A percentile compares a stretch with the other conserved stretches of the same genome.
Evolutionary conservation across 2,888 invertebrate species (phyloP).

Genomic region (Thereva unica): DNA sequence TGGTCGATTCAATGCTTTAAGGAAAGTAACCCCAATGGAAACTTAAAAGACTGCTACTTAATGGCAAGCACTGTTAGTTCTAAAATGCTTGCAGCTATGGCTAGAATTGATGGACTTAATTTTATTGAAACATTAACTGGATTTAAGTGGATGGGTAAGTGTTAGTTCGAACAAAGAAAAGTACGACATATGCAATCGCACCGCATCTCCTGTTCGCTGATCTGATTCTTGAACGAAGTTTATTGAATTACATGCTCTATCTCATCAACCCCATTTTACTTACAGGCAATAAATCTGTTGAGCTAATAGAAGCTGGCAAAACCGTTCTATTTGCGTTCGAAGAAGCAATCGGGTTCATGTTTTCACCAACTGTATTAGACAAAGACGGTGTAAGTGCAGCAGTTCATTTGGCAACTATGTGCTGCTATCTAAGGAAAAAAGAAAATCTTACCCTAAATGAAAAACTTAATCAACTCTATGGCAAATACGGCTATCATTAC

Average conservation of each 20-base stretch:
- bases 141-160: conserved; percentile 97
- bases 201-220: too few relatives aligned
- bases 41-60: conserved; percentile 73
- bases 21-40: conserved; percentile 58
- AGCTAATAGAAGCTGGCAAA: conserved; percentile 73
- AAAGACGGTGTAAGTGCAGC: conserved; percentile 97
- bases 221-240: too few relatives aligned
- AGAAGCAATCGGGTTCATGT: conserved; percentile 99
- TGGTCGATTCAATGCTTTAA: conserved; percentile 76
- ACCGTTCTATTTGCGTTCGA: conserved; percentile 92
- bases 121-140: conserved; percentile 92
- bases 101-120: conserved; percentile 75
- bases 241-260: too few relatives aligned
- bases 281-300: conserved; percentile 73
- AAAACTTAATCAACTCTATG: conserved; percentile 77
- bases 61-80: conserved; percentile 95
- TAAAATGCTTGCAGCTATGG: conserved; percentile 85
- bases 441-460: conserved; percentile 63
- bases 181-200: background rate
- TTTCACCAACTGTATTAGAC: conserved; percentile 83
- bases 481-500: conserved; percentile 86
- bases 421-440: conserved; percentile 68
- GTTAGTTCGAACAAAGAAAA: background rate
- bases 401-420: conserved; percentile 75
- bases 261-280: conserved; percentile 19